phyloP scores from a whole-genome alignment of 2,113 vertebrate genomes.

The Nycticryphes semicollaris region DNA sequence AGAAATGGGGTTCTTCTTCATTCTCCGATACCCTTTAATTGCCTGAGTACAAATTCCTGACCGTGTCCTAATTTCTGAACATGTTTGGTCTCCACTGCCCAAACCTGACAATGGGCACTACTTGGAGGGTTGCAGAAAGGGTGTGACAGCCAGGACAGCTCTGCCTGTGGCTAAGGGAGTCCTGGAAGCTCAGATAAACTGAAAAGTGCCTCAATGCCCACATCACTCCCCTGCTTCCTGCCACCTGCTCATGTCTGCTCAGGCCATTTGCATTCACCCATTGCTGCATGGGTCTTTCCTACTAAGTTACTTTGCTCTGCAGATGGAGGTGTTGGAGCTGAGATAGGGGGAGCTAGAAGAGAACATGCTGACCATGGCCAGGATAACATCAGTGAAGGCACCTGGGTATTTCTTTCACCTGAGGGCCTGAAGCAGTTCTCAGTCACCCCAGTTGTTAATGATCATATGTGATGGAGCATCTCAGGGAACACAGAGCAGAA shows the following conservation, averaged over 20 bases:
- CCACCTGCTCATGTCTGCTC: background rate
- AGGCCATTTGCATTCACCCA: background rate
- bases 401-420: background rate
- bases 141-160: background rate
- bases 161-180: background rate
- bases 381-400: background rate
- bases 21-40: background rate
- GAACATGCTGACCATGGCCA: background rate
- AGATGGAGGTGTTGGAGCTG: background rate
- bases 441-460: background rate
- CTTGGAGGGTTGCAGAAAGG: background rate
- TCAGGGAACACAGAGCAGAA: background rate
- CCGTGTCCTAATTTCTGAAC: rapidly evolving
- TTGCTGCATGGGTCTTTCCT: background rate
- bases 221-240: background rate
- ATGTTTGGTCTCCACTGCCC: background rate
- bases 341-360: background rate
- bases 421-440: background rate
- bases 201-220: background rate
- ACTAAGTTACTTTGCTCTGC: background rate
- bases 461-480: background rate
- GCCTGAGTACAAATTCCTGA: background rate
- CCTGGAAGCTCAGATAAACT: background rate
- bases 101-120: background rate
- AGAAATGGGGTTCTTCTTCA: background rate